Conservation (phyloP, 2,888 invertebrate species). For the Oxytorus armatus region DNA sequence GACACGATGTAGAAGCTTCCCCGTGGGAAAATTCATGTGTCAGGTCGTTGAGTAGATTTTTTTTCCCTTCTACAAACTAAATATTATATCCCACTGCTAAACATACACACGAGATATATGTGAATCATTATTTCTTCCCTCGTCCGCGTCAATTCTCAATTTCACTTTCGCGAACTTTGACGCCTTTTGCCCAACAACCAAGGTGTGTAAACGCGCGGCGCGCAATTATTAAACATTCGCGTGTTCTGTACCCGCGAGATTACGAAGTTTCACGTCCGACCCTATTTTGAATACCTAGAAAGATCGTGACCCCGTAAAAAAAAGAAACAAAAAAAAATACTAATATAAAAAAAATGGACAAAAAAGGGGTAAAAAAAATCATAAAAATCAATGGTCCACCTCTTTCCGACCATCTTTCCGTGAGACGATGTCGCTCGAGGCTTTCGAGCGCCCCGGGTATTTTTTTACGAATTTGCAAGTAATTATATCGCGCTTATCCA, state of each 20-base stretch:
- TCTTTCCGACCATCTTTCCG: too few relatives aligned
- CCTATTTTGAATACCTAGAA: slow-evolving; percentile 18
- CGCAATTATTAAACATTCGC: slow-evolving; percentile 42
- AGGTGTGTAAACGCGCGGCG: slow-evolving; percentile 29
- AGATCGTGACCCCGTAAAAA: not conserved
- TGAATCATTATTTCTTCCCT: slow-evolving; percentile 39
- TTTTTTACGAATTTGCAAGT: too few relatives aligned
- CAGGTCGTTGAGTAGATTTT: too few relatives aligned
- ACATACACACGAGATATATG: too few relatives aligned
- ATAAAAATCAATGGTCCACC: too few relatives aligned
- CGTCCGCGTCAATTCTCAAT: slow-evolving; percentile 42
- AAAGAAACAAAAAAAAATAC: not conserved
- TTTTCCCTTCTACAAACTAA: too few relatives aligned
- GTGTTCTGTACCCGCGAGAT: slow-evolving; percentile 40
- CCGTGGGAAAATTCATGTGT: slow-evolving; percentile 64
- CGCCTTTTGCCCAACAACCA: slow-evolving; percentile 35
- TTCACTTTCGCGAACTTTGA: slow-evolving; percentile 58
- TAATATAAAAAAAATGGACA: too few relatives aligned
- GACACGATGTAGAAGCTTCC: slow-evolving; percentile 44
- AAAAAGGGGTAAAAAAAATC: too few relatives aligned
- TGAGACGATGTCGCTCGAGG: too few relatives aligned
- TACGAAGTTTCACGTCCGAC: slow-evolving; percentile 31
- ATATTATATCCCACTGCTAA: too few relatives aligned
- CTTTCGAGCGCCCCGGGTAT: too few relatives aligned
- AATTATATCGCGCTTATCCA: too few relatives aligned